Evolutionary conservation across 2,888 invertebrate species (phyloP), one percentile per base, ranked within the genome.

Genomic region (Stenolophus ochropezus): DNA sequence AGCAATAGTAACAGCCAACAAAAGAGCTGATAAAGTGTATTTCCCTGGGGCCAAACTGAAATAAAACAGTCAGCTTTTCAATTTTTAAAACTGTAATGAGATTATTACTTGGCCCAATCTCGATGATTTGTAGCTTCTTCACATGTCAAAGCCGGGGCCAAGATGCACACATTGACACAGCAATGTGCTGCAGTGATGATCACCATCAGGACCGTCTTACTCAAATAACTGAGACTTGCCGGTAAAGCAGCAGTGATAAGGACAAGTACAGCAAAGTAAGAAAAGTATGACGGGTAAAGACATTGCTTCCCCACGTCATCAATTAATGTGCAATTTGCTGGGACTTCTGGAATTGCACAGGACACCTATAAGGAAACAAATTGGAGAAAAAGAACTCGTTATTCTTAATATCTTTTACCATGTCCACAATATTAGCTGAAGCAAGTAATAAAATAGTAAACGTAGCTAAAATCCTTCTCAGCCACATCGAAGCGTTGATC

Each of bases 201-300:
- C 42, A 92, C 86, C 89, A 95, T 92, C 71, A 95, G 88, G 61
- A 92, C 87, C 20, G 93, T 92, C 88, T 95, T 95, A 86, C 92
- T 91, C 82, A 94, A 89, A 87, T 95, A 94, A 49, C 94, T 93
- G 76, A 95, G 89, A 86, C 94, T 94, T 1, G 94, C 93, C 83
- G 95, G 93, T 85, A 95, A 91, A 20, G 95, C 93, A 69, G 93
- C 91, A 1, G 93, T 93, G 82, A 95, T 91, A 82, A 95, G 88
- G 82, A 94, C 93, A 82, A 95, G 89, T 73, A 94, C 93, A 73
- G 92, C 92, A 87, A 94, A 93, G 87, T 94, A 93, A 84, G 94
- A 93, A 88, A 94, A 93, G 88, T 95, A 95, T 65, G 94, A 94
- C 51, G 95, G 95, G 87, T 93, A 94, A 47, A 92, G 90, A 86